phyloP scores from a whole-genome alignment of 1,140 invertebrate species.

The Belonocnema kinseyi region DNA sequence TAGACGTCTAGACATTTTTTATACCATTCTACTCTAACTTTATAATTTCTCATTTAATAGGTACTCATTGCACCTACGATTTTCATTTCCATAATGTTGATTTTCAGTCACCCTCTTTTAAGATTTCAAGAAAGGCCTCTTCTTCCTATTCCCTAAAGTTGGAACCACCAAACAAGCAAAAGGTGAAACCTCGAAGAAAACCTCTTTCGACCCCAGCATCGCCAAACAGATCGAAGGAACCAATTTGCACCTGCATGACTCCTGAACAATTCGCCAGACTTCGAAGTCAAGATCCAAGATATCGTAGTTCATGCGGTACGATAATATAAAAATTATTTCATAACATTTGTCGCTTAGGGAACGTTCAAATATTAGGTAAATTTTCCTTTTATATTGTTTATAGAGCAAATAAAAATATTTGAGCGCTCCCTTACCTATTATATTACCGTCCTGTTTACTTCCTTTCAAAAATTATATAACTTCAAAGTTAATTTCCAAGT shows the following conservation, averaged over 20 bases:
- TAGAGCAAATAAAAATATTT: too few relatives aligned
- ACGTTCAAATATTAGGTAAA: too few relatives aligned
- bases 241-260: conserved; percentile 96
- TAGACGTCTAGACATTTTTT: too few relatives aligned
- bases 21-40: too few relatives aligned
- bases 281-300: conserved; percentile 88
- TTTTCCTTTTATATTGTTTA: too few relatives aligned
- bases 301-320: conserved; percentile 78
- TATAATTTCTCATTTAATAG: neutral
- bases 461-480: neutral
- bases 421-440: neutral
- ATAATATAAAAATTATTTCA: conserved; percentile 7
- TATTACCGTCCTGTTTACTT: conserved; percentile 27
- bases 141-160: conserved; percentile 96
- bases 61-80: conserved; percentile 26
- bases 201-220: conserved; percentile 95
- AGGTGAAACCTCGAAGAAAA: conserved; percentile 88
- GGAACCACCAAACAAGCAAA: conserved; percentile 90
- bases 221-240: conserved; percentile 90
- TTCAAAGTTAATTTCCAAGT: neutral
- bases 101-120: conserved; percentile 96
- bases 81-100: conserved; percentile 48
- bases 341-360: conserved; percentile 2
- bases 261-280: conserved; percentile 92
- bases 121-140: conserved; percentile 97